A percentile compares a stretch with the other conserved stretches of the same genome.
These are phyloP conservation scores for Dasysyrphus albostriatus DNA, from an alignment of 2,888 invertebrate species.

Conservation along the genomic window DNA sequence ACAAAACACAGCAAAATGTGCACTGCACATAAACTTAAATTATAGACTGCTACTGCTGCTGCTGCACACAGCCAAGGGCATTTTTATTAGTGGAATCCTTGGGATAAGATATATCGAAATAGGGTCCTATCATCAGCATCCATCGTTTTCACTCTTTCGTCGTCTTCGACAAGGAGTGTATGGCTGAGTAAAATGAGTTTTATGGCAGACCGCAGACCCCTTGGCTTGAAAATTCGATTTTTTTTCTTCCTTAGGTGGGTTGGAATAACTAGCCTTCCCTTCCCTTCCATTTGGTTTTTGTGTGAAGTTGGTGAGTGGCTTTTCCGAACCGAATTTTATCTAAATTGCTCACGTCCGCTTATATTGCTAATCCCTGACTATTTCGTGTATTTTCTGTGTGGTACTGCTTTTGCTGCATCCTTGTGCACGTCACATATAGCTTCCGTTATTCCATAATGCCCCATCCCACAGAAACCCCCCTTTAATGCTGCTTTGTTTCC, in stretches of 20 bases:
- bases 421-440: conserved; percentile 55
- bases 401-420: conserved; percentile 50
- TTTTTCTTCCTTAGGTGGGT: conserved; percentile 48
- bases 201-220: conserved; percentile 68
- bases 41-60: conserved; percentile 52
- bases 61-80: conserved; percentile 26
- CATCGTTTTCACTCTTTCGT: conserved; percentile 11
- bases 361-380: conserved; percentile 76
- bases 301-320: conserved; percentile 73
- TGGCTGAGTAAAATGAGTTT: conserved; percentile 51
- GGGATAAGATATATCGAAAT: conserved; percentile 9
- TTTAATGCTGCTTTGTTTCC: conserved; percentile 35
- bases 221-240: conserved; percentile 68
- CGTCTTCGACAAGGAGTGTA: conserved; percentile 16
- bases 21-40: conserved; percentile 71
- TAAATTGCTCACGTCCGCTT: conserved; percentile 76
- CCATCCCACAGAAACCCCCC: not conserved
- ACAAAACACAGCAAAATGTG: conserved; percentile 58
- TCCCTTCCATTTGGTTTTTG: conserved; percentile 27
- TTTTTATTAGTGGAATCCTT: conserved; percentile 5
- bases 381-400: conserved; percentile 64
- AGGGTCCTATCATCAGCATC: not conserved
- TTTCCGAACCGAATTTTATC: conserved; percentile 75
- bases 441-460: conserved; percentile 31
- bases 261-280: not conserved